Percentiles rank a stretch among this genome's conserved stretches.
These are phyloP conservation scores for Lepus europaeus DNA, from an alignment of 2,113 vertebrate genomes.

Conservation along the genomic window DNA sequence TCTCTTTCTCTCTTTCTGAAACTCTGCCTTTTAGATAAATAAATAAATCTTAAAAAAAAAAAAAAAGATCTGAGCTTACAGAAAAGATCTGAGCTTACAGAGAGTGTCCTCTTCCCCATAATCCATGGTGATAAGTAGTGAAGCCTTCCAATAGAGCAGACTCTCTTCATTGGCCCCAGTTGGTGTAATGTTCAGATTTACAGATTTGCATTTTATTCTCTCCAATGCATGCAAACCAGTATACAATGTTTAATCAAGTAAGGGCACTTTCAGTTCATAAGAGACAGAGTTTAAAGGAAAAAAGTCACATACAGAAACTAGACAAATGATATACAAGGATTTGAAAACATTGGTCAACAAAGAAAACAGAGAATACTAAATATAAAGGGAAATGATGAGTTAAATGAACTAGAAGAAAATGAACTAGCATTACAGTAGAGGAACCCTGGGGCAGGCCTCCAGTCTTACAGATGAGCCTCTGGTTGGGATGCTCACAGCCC, in stretches of 20 bases:
- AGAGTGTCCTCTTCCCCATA: background rate
- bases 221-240: background rate
- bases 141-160: background rate
- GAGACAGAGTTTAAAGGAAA: background rate
- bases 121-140: background rate
- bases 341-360: background rate
- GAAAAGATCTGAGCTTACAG: too few species aligned
- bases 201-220: background rate
- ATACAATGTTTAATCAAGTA: background rate
- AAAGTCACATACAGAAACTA: conserved; percentile 13
- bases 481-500: too few species aligned
- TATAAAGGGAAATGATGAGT: background rate
- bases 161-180: background rate
- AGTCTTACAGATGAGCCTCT: too few species aligned
- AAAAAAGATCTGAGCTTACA: too few species aligned
- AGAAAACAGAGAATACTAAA: background rate
- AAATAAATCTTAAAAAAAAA: too few species aligned
- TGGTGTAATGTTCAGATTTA: background rate
- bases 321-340: background rate
- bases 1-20: too few species aligned
- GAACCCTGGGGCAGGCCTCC: background rate
- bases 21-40: too few species aligned
- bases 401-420: conserved; percentile 36
- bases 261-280: background rate
- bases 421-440: background rate